A percentile compares a stretch with the other conserved stretches of the same genome.
phyloP scores from a whole-genome alignment of 2,797 vertebrate species.

The Artibeus lituratus region DNA sequence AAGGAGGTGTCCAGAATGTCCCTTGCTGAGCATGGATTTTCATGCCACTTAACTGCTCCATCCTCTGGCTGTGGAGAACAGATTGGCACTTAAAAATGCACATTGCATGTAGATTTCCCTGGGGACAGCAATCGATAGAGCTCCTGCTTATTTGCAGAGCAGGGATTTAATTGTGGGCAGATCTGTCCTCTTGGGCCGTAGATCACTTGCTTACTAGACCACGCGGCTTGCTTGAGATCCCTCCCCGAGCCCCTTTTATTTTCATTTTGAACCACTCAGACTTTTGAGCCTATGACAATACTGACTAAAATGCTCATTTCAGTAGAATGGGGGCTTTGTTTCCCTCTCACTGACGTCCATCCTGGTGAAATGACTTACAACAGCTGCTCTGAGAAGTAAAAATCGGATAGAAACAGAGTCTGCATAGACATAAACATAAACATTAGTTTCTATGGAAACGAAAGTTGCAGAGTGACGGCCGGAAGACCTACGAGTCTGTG shows the following conservation, averaged over 20 bases:
- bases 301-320: slow-evolving; percentile 70
- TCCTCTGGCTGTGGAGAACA: slow-evolving; percentile 5
- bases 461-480: slow-evolving; percentile 72
- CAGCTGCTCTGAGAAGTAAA: slow-evolving; percentile 79
- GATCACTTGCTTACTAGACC: neutral
- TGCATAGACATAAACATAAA: slow-evolving; percentile 82
- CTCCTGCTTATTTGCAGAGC: neutral
- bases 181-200: rapidly evolving
- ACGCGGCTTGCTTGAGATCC: neutral
- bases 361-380: slow-evolving; percentile 80
- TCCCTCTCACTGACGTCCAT: slow-evolving; percentile 76
- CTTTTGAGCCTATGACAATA: slow-evolving; percentile 42
- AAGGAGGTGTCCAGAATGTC: neutral
- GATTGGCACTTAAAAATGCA: slow-evolving; percentile 30
- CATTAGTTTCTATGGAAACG: slow-evolving; percentile 84
- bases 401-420: slow-evolving; percentile 79
- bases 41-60: neutral
- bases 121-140: neutral
- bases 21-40: neutral
- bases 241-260: neutral
- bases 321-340: slow-evolving; percentile 72
- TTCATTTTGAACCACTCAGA: slow-evolving; percentile 34
- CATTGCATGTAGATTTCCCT: neutral
- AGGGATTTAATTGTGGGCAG: neutral
- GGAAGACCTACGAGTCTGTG: slow-evolving; percentile 67